Evolutionary conservation across 2,888 invertebrate genomes (phyloP).

Genomic region (Rhagonycha lutea): DNA sequence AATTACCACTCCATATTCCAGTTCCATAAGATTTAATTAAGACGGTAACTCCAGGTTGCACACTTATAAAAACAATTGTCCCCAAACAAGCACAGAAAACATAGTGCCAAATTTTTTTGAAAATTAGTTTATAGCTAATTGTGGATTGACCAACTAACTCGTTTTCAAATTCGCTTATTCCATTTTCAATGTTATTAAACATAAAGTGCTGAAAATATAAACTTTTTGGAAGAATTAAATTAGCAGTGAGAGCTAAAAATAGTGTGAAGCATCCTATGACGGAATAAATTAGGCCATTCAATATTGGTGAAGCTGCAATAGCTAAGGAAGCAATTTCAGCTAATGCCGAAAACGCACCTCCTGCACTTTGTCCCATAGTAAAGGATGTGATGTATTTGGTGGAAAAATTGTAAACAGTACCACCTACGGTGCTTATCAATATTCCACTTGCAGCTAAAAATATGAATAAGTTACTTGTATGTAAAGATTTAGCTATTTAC

Average conservation of each 20-base stretch:
- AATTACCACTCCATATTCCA: conserved; percentile 79
- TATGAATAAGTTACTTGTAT: neutral
- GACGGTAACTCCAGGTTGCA: conserved; percentile 87
- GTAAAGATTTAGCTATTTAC: conserved; percentile 54
- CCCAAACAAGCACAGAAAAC: conserved; percentile 76
- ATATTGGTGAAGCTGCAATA: conserved; percentile 76
- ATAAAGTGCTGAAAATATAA: conserved; percentile 75
- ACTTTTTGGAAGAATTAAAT: conserved; percentile 69
- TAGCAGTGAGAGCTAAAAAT: conserved; percentile 70
- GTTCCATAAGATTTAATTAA: conserved; percentile 77
- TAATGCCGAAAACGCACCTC: conserved; percentile 86
- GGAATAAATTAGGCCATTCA: conserved; percentile 88
- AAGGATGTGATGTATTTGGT: conserved; percentile 87
- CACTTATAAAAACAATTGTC: conserved; percentile 79
- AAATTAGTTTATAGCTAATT: conserved; percentile 59
- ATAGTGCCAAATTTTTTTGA: conserved; percentile 81
- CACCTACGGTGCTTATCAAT: conserved; percentile 84
- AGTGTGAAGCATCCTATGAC: conserved; percentile 79
- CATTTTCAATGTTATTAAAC: conserved; percentile 43
- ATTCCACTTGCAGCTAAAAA: conserved; percentile 82
- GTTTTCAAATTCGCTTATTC: conserved; percentile 41
- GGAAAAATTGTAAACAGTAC: conserved; percentile 85
- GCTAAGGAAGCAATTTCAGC: conserved; percentile 83
- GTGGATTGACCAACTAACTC: conserved; percentile 40
- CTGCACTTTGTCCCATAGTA: conserved; percentile 89